Evolutionary conservation across 2,888 invertebrate genomes (phyloP), one percentile per base, ranked within the genome.

Genomic region (Aspidiotus rigidus): DNA sequence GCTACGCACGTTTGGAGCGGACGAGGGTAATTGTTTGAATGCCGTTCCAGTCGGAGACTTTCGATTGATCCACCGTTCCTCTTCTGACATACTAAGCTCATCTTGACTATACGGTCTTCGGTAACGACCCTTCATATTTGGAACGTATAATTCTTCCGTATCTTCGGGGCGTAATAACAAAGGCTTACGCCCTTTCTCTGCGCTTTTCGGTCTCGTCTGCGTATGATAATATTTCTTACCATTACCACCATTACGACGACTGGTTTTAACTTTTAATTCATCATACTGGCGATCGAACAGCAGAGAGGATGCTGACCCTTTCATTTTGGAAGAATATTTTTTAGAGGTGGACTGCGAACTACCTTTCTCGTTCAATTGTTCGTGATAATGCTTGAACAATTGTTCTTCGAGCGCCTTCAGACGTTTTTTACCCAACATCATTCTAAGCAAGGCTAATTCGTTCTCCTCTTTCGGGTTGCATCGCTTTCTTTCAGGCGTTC

Each of bases 1-100:
- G 42, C 57, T 62, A n/a, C 62, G 62, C 2, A n/a, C 40, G 0
- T 17, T 16, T 8, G 39, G 16, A 10, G 49, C 54, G 15, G 28
- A n/a, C 2, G 44, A 9, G 15, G 62, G 16, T 40, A n/a, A 13
- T n/a, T 10, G 16, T 9, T 63, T 49, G 42, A 16, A 49, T 10
- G n/a, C 42, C 9, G 41, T 41, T 7, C 40, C 44, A 5, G 44
- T 28, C 53, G 71, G 73, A 79, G 80, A 67, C 80, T 81, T 71
- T 70, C 69, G 64, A 69, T 74, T 73, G 62, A 73, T 76, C 76
- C 73, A 77, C 55, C 74, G 69, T 66, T 75, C 75, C 13, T 73
- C 60, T 54, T 75, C 75, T 40, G 73, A 72, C 40, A 70, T 72
- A 62, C 72, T 73, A 53, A 73, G 74, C 16, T 73, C 74, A 63